Percentiles rank a stretch among this genome's conserved stretches.
Evolutionary conservation across 2,888 invertebrate genomes (phyloP).

Genomic region (Monochamus alternatus): DNA sequence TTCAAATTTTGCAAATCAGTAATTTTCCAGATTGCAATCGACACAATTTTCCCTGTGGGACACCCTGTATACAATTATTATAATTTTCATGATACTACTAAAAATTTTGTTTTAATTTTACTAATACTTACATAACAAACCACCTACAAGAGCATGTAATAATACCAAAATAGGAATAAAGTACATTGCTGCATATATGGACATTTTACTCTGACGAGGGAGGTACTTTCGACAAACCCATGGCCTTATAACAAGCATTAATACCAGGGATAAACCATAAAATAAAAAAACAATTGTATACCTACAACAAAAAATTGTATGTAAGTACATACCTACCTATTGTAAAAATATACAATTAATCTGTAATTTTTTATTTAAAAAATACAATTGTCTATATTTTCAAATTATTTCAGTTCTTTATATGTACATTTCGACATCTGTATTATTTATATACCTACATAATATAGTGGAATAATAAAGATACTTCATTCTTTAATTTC

Average conservation of each 20-base stretch:
- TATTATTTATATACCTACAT: too few relatives aligned
- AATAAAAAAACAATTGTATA: slow-evolving; percentile 94
- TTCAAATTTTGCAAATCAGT: too few relatives aligned
- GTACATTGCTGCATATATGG: slow-evolving; percentile 95
- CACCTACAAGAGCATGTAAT: slow-evolving; percentile 91
- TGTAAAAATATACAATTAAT: too few relatives aligned
- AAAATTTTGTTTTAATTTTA: background rate
- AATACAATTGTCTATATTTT: too few relatives aligned
- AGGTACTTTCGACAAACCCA: slow-evolving; percentile 80
- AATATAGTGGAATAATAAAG: too few relatives aligned
- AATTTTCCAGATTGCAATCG: too few relatives aligned
- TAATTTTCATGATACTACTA: background rate
- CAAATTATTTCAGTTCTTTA: too few relatives aligned
- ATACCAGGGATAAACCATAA: slow-evolving; percentile 86
- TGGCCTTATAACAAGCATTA: slow-evolving; percentile 87
- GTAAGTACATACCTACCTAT: background rate
- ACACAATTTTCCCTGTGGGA: too few relatives aligned
- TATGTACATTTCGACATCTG: too few relatives aligned
- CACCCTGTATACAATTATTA: too few relatives aligned
- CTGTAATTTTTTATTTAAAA: too few relatives aligned
- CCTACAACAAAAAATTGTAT: slow-evolving; percentile 72
- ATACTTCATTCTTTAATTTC: too few relatives aligned
- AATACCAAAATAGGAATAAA: slow-evolving; percentile 92
- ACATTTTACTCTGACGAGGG: slow-evolving; percentile 81
- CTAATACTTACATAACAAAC: slow-evolving; percentile 88